These are phyloP conservation scores for Calosoma granatense DNA, from an alignment of 1,140 invertebrate species.

Conservation along the genomic window DNA sequence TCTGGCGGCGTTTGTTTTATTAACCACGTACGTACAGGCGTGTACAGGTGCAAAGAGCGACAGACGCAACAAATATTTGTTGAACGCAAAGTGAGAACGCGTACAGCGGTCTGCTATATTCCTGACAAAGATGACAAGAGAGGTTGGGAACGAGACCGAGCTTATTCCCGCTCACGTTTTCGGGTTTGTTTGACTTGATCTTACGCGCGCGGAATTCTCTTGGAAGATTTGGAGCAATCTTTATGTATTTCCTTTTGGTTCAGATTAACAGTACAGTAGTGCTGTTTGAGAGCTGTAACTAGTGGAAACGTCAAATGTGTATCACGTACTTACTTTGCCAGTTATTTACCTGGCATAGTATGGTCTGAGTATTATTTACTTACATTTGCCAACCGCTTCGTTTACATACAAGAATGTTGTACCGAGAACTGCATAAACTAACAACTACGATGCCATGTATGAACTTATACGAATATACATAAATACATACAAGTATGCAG, in stretches of 20 bases:
- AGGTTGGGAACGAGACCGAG: background rate
- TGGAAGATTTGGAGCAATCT: constrained; percentile 1
- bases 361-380: no score
- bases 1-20: constrained; percentile 6
- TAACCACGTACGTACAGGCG: constrained; percentile 3
- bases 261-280: no score
- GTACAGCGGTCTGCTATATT: background rate
- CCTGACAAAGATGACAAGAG: background rate
- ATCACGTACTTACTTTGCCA: no score
- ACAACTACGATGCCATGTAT: no score
- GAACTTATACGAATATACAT: no score
- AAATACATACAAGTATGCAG: no score
- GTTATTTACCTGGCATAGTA: no score
- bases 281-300: no score
- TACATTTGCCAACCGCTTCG: no score
- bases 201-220: background rate
- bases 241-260: background rate
- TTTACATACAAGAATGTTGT: no score
- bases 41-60: constrained; percentile 15
- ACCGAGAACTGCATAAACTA: no score
- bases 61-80: constrained; percentile 19
- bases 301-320: no score
- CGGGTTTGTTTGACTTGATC: constrained; percentile 8
- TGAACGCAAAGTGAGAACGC: constrained; percentile 11
- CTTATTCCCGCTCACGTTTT: constrained; percentile 8